Evolutionary conservation across 2,113 vertebrate genomes (phyloP).

Genomic region (Hydrolagus affinis): DNA sequence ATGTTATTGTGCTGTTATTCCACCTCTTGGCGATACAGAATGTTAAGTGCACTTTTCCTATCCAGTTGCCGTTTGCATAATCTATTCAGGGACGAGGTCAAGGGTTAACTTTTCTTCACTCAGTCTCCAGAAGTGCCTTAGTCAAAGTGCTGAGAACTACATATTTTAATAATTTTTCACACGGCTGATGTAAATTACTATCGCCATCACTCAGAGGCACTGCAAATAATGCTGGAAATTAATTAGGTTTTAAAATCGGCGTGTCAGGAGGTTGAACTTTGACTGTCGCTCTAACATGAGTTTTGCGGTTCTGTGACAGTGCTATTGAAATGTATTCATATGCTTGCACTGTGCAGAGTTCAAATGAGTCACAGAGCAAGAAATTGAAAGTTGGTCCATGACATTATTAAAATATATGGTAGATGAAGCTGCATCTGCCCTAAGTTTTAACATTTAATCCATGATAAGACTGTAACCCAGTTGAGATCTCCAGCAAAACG

Average conservation of each 20-base stretch:
- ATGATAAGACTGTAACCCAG: too few species aligned
- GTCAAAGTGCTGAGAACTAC: background rate
- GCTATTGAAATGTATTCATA: slow-evolving; percentile 11
- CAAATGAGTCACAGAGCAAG: background rate
- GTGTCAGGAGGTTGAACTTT: background rate
- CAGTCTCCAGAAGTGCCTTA: background rate
- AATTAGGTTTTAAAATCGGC: slow-evolving; percentile 21
- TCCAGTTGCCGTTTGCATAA: slow-evolving; percentile 17
- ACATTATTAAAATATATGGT: too few species aligned
- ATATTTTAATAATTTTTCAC: slow-evolving; percentile 24
- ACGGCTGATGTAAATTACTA: slow-evolving; percentile 17
- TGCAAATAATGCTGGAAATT: slow-evolving; percentile 19
- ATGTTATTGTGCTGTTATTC: background rate
- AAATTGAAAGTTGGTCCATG: background rate
- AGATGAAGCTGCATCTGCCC: too few species aligned
- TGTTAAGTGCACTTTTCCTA: background rate
- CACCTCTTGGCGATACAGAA: background rate
- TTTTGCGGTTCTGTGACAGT: background rate
- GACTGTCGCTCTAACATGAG: background rate
- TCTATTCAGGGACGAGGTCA: background rate
- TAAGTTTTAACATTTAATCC: too few species aligned
- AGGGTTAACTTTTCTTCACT: slow-evolving; percentile 24
- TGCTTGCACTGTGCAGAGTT: slow-evolving; percentile 11
- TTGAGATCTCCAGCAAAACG: too few species aligned
- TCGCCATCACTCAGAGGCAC: slow-evolving; percentile 9